A percentile compares a stretch with the other conserved stretches of the same genome.
Conservation (phyloP, 1,140 invertebrate species). For the Acromyrmex echinatior region DNA sequence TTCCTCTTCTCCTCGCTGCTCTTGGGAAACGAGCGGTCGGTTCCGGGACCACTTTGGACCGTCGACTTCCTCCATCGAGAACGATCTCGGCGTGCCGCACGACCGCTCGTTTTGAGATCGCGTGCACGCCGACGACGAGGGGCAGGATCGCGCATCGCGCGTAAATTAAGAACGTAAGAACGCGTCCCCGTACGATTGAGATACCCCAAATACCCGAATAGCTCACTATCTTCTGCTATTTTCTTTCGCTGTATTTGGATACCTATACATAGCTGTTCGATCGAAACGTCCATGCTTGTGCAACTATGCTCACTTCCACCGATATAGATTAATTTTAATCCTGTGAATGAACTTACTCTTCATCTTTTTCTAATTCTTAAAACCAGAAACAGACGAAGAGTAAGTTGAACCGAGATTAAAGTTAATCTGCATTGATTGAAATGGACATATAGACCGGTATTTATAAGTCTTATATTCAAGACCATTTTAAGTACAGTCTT, state of each 20-base stretch:
- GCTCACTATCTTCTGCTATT: no score
- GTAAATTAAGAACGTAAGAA: not conserved
- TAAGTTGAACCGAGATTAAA: no score
- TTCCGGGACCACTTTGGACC: conserved; percentile 57
- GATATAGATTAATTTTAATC: no score
- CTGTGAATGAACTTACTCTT: no score
- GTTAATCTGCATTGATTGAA: no score
- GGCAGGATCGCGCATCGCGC: not conserved
- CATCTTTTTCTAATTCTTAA: no score
- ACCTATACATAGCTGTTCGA: not conserved
- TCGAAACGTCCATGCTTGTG: not conserved
- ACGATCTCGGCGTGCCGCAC: conserved; percentile 1
- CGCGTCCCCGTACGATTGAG: not conserved
- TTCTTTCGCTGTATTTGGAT: not conserved
- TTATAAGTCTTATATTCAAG: no score
- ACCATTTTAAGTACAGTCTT: no score
- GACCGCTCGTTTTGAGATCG: conserved; percentile 22
- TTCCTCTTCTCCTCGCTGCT: not conserved
- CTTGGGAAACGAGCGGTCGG: conserved; percentile 24
- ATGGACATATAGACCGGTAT: not conserved
- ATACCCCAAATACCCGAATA: not conserved
- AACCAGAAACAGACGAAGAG: no score
- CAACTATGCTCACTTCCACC: no score
- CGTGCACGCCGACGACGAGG: not conserved
- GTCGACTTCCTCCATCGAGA: conserved; percentile 19